These are phyloP conservation scores for Microcebus lehilahytsara DNA, from an alignment of 2,113 vertebrate genomes.

Conservation along the genomic window DNA sequence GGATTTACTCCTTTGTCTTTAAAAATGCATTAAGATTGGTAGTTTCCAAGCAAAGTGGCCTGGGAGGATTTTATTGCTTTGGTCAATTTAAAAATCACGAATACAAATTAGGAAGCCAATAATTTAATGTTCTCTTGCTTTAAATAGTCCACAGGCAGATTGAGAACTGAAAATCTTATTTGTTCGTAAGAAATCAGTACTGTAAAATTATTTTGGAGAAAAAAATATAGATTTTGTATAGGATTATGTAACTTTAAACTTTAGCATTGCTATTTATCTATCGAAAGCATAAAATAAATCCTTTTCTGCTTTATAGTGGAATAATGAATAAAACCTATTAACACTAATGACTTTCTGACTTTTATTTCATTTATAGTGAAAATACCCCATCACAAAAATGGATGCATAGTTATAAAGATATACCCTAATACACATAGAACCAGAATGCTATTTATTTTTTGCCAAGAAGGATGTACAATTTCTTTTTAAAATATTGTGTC, in stretches of 20 bases:
- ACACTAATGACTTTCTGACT: background rate
- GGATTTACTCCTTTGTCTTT: background rate
- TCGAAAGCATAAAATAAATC: background rate
- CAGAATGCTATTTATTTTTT: background rate
- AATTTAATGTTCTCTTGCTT: constrained; percentile 18
- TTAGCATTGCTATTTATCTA: background rate
- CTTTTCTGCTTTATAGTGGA: background rate
- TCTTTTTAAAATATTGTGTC: constrained; percentile 4
- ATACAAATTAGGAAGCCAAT: background rate
- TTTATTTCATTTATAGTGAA: background rate
- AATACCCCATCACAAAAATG: background rate
- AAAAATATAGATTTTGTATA: background rate
- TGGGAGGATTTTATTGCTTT: background rate
- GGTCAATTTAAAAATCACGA: constrained; percentile 28
- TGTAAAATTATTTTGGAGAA: constrained; percentile 15
- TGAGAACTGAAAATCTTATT: background rate
- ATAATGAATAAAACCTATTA: background rate
- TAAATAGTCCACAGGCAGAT: background rate
- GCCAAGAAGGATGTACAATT: background rate
- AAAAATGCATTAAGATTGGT: background rate
- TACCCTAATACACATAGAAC: background rate
- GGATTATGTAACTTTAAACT: background rate
- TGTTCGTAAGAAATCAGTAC: background rate
- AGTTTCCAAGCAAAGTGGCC: constrained; percentile 36
- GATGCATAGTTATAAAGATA: background rate